These are phyloP conservation scores for Drosophila mayri DNA, from an alignment of 1,140 invertebrate species.

Conservation along the genomic window DNA sequence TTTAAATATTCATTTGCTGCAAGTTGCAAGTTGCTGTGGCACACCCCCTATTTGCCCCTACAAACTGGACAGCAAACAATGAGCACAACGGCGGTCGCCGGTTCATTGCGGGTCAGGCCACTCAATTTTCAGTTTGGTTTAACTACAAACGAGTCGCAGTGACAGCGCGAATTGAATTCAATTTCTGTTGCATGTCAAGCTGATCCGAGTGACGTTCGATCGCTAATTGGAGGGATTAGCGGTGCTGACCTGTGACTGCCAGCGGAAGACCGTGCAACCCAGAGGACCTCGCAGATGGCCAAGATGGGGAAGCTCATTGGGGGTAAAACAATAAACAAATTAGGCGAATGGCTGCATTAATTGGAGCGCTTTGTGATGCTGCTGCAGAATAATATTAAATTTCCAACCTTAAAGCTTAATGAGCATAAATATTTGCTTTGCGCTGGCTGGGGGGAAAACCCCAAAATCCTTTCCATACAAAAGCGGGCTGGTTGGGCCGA, in stretches of 20 bases:
- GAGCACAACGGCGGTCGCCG: constrained; percentile 5
- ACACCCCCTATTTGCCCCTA: neutral
- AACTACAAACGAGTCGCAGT: constrained; percentile 64
- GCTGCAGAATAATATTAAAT: constrained; percentile 25
- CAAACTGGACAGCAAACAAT: constrained; percentile 42
- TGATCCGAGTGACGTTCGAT: constrained; percentile 59
- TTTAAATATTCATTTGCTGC: constrained; percentile 78
- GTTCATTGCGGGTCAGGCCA: constrained; percentile 61
- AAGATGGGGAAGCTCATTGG: constrained; percentile 9
- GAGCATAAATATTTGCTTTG: constrained; percentile 21
- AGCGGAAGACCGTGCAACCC: neutral
- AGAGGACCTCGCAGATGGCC: constrained; percentile 1
- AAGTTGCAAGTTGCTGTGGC: constrained; percentile 44
- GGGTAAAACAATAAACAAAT: constrained; percentile 44
- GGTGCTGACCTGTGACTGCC: constrained; percentile 27
- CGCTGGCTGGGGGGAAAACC: neutral
- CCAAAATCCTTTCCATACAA: constrained; percentile 15
- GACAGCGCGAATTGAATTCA: constrained; percentile 76
- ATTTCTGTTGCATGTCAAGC: constrained; percentile 62
- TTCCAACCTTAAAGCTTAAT: constrained; percentile 27
- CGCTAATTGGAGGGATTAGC: constrained; percentile 76
- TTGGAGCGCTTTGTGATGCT: constrained; percentile 20
- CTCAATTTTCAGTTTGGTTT: constrained; percentile 79
- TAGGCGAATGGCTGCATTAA: constrained; percentile 24
- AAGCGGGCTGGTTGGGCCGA: constrained; percentile 7